Base-by-base conservation (phyloP, 1,140 invertebrate genomes). In the Sycobia sp. region DNA sequence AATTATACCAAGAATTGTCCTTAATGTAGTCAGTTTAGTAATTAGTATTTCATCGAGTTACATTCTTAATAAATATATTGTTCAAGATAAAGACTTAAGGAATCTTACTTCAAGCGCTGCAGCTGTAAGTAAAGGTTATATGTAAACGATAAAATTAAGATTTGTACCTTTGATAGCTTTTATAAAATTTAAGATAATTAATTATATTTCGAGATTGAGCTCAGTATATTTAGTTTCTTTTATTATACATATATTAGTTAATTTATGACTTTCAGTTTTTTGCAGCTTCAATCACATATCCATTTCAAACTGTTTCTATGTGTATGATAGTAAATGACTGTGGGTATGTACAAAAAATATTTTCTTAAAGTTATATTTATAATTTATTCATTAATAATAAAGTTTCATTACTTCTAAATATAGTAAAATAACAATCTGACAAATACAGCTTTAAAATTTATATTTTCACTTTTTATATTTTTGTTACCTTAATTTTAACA, bases 221-320 rank as follows among this genome's bases (percentile, higher is more conserved):
- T n/a, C n/a, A n/a, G n/a, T n/a, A n/a, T n/a, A n/a, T n/a, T n/a
- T n/a, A n/a, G n/a, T n/a, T n/a, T n/a, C n/a, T n/a, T n/a, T n/a
- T n/a, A n/a, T n/a, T n/a, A n/a, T n/a, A n/a, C n/a, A n/a, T n/a
- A n/a, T n/a, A 27, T 27, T 10, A 47, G 29, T 8, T 29, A 5
- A 27, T 47, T 47, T 47, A 27, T 29, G 16, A 38, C 23, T 54
- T 36, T 54, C 36, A 54, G 51, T 54, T 54, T 9, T 66, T 94
- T 29, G 89, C 90, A 27, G 89, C 88, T 61, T 86, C 92, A 27
- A 72, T 95, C 36, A 91, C 90, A 10, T 96, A 96, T 79, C 93
- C 93, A 18, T 88, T 95, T 71, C 87, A 90, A 75, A 90, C 96
- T n/a, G 92, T 96, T 1, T 90, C 91, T 32, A 91, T 91, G 66